These are phyloP conservation scores for Drosophila sturtevanti DNA, from an alignment of 1,140 invertebrate genomes.

Conservation along the genomic window DNA sequence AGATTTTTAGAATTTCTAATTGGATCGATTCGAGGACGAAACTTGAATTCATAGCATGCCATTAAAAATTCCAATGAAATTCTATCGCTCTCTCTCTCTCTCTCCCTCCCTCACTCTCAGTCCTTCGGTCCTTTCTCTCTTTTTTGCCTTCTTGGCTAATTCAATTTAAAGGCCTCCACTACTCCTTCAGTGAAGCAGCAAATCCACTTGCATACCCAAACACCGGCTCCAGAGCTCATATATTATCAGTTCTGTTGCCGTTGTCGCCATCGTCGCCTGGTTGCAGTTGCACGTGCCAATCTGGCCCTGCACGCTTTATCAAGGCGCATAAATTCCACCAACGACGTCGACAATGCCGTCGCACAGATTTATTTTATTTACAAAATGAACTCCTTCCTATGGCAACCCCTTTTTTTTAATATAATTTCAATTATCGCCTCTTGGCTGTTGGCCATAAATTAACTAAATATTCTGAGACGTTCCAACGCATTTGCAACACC, in stretches of 20 bases:
- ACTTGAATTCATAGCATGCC: slow-evolving; percentile 24
- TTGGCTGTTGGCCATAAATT: slow-evolving; percentile 73
- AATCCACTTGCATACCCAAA: slow-evolving; percentile 46
- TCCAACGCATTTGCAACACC: slow-evolving; percentile 45
- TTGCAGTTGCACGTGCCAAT: slow-evolving; percentile 70
- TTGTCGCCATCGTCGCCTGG: slow-evolving; percentile 31
- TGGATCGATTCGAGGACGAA: slow-evolving; percentile 67
- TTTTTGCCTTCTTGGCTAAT: slow-evolving; percentile 45
- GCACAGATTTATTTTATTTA: slow-evolving; percentile 78
- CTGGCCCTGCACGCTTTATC: slow-evolving; percentile 48
- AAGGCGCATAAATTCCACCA: slow-evolving; percentile 62
- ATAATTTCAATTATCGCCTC: slow-evolving; percentile 80
- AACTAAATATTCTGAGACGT: slow-evolving; percentile 52
- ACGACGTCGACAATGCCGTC: slow-evolving; percentile 43
- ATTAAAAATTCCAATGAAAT: slow-evolving; percentile 71
- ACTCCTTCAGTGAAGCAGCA: slow-evolving; percentile 21
- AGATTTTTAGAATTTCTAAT: slow-evolving; percentile 62
- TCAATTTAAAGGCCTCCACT: slow-evolving; percentile 60
- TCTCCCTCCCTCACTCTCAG: slow-evolving; percentile 12
- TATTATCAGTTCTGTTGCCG: slow-evolving; percentile 63
- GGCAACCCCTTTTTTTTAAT: slow-evolving; percentile 36
- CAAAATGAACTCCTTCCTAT: slow-evolving; percentile 35
- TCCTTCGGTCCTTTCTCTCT: neutral
- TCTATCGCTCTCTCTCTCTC: slow-evolving; percentile 13
- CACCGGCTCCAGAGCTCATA: slow-evolving; percentile 46